Conservation (phyloP, 2,888 invertebrate genomes). For the Adineta ricciae region DNA sequence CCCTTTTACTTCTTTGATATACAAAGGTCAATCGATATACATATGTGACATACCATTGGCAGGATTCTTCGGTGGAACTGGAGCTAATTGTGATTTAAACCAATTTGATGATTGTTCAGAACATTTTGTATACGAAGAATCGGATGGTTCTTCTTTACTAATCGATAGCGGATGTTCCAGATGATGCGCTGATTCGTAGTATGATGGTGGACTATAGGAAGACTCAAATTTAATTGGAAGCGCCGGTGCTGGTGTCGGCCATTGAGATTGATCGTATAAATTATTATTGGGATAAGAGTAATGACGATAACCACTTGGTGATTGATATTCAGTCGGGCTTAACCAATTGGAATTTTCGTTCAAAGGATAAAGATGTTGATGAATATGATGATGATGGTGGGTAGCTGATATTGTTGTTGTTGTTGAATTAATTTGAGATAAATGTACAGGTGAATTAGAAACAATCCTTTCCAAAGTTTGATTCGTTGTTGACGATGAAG, state of each 20-base stretch:
- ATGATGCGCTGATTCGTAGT: neutral
- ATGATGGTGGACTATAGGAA: neutral
- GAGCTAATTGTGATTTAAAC: neutral
- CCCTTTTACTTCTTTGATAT: neutral
- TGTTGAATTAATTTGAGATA: neutral
- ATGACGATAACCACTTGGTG: neutral
- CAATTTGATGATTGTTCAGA: neutral
- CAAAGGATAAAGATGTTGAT: neutral
- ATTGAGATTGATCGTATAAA: neutral
- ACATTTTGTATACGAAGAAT: neutral
- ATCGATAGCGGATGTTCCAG: neutral
- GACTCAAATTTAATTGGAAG: neutral
- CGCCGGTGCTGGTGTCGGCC: neutral
- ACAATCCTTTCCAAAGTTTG: neutral
- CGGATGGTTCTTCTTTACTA: neutral
- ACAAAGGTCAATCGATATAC: neutral
- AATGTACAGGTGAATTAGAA: neutral
- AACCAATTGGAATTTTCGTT: neutral
- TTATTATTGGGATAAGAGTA: neutral
- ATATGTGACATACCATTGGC: neutral
- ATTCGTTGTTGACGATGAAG: neutral
- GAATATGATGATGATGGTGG: slow-evolving; percentile 5
- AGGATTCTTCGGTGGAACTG: neutral
- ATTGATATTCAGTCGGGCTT: neutral
- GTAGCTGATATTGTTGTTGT: neutral